A percentile compares a stretch with the other conserved stretches of the same genome.
Conservation (phyloP, 2,113 vertebrate species). For the Peromyscus californicus region DNA sequence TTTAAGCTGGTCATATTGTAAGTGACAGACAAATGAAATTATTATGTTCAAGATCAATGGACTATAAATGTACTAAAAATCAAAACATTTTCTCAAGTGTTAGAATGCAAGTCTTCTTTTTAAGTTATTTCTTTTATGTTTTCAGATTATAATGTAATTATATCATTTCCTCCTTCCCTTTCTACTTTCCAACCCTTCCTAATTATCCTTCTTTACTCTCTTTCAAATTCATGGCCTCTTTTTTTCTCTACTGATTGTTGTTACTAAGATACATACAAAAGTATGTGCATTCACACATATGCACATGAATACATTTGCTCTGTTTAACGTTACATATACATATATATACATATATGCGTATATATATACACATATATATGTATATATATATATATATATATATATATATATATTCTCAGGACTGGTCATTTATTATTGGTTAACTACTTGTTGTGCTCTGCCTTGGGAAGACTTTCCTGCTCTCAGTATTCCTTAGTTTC, state of each 20-base stretch:
- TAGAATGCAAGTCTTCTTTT: not conserved
- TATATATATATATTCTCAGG: not conserved
- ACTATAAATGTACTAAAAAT: not conserved
- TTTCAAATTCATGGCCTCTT: not conserved
- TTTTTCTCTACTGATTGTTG: not conserved
- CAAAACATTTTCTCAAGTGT: slow-evolving; percentile 27
- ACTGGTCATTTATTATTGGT: not conserved
- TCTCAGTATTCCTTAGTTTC: not conserved
- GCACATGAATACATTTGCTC: too few species aligned
- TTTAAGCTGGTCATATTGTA: not conserved
- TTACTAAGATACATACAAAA: not conserved
- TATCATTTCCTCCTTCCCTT: not conserved
- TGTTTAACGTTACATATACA: too few species aligned
- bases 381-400: not conserved
- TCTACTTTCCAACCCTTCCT: not conserved
- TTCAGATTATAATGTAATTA: not conserved
- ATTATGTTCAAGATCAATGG: not conserved
- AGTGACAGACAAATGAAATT: not conserved
- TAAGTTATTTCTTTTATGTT: not conserved
- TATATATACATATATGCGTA: not conserved
- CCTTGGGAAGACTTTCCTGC: not conserved
- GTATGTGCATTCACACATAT: not conserved
- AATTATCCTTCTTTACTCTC: not conserved
- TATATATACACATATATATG: not conserved
- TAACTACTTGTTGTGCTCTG: not conserved